phyloP scores from a whole-genome alignment of 2,888 invertebrate species.

The Phrixothrix hirtus region DNA sequence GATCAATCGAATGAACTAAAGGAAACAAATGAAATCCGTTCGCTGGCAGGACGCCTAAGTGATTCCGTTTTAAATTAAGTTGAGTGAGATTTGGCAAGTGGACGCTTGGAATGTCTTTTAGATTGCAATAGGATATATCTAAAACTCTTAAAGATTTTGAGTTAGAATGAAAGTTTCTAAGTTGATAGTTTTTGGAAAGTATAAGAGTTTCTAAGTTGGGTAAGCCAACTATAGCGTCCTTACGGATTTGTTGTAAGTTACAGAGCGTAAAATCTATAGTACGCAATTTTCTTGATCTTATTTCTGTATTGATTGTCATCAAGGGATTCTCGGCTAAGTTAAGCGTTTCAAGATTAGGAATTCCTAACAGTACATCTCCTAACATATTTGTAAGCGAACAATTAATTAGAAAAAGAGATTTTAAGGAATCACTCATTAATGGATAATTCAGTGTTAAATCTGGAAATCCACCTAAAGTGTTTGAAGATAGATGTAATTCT shows the following conservation, averaged over 20 bases:
- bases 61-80: slow-evolving; percentile 66
- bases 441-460: slow-evolving; percentile 50
- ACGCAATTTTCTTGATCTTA: slow-evolving; percentile 42
- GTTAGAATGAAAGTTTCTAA: slow-evolving; percentile 55
- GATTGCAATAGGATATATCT: slow-evolving; percentile 66
- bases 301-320: slow-evolving; percentile 30
- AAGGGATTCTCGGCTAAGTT: slow-evolving; percentile 56
- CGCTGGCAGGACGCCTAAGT: slow-evolving; percentile 62
- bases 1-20: slow-evolving; percentile 63
- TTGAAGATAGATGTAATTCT: slow-evolving; percentile 67
- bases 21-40: slow-evolving; percentile 66
- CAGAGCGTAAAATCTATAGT: slow-evolving; percentile 64
- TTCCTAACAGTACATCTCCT: slow-evolving; percentile 57
- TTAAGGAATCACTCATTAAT: slow-evolving; percentile 63
- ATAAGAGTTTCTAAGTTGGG: slow-evolving; percentile 64
- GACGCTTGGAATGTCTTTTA: slow-evolving; percentile 63
- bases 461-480: slow-evolving; percentile 57
- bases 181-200: slow-evolving; percentile 65
- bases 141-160: slow-evolving; percentile 61
- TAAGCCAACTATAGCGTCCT: slow-evolving; percentile 62
- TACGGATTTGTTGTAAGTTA: slow-evolving; percentile 58
- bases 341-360: slow-evolving; percentile 60
- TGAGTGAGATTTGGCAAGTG: slow-evolving; percentile 65
- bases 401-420: slow-evolving; percentile 63
- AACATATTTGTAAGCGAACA: slow-evolving; percentile 65